These are phyloP conservation scores for Coecobrya sp. DNA, from an alignment of 2,888 invertebrate genomes.

Conservation along the genomic window DNA sequence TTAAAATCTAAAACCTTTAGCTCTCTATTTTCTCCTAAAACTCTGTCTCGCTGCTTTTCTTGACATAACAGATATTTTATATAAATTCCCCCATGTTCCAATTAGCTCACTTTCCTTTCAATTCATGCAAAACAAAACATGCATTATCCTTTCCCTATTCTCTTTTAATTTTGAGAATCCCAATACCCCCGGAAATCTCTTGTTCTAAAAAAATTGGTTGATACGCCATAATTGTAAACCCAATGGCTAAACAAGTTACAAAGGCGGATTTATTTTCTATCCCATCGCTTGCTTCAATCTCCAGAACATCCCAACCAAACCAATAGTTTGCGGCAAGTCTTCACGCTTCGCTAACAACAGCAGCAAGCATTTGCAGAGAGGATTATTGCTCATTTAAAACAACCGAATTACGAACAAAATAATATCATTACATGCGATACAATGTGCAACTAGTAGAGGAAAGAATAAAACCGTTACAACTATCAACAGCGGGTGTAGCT, in stretches of 20 bases:
- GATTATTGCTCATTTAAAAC: neutral
- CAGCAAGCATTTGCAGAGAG: neutral
- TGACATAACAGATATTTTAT: no score
- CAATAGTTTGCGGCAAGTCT: neutral
- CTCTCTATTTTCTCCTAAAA: no score
- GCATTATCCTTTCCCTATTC: no score
- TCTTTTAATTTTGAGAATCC: no score
- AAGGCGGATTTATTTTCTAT: neutral
- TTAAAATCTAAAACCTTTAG: no score
- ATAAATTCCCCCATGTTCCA: no score
- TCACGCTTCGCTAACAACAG: neutral
- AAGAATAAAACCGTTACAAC: neutral
- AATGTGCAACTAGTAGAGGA: slow-evolving; percentile 35
- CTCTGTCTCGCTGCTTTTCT: no score
- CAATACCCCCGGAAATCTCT: no score
- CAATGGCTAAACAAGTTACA: neutral
- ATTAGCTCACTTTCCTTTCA: no score
- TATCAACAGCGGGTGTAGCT: neutral
- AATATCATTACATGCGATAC: neutral
- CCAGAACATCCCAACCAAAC: neutral
- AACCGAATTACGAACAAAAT: neutral
- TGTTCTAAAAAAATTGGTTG: neutral
- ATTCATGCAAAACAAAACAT: no score
- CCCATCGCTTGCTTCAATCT: neutral
- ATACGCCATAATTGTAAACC: neutral